Evolutionary conservation across 2,113 vertebrate genomes (phyloP).

Genomic region (Pterophyllum scalare): DNA sequence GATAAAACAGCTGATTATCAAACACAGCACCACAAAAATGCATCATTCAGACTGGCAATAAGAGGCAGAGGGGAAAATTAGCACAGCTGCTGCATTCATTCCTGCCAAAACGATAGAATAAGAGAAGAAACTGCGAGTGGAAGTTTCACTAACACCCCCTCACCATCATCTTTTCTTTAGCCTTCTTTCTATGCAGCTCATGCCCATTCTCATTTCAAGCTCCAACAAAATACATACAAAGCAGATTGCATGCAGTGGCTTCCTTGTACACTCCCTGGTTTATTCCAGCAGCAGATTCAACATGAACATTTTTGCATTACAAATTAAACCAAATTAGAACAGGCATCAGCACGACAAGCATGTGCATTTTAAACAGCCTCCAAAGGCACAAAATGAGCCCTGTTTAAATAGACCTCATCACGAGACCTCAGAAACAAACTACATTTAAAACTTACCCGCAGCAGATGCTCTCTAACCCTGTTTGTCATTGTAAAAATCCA

Average conservation of each 20-base stretch:
- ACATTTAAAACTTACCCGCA: constrained; percentile 80
- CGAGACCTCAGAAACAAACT: background rate
- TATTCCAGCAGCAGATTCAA: constrained; percentile 15
- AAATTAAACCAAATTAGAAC: constrained; percentile 55
- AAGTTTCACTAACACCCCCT: constrained; percentile 63
- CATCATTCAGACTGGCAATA: background rate
- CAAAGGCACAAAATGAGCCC: background rate
- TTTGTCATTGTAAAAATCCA: constrained; percentile 41
- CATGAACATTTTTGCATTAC: constrained; percentile 62
- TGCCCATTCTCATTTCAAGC: constrained; percentile 56
- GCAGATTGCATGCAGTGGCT: constrained; percentile 51
- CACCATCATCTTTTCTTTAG: constrained; percentile 58
- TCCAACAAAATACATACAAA: constrained; percentile 67
- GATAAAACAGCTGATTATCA: background rate
- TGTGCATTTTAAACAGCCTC: background rate
- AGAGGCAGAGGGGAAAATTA: background rate
- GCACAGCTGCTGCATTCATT: constrained; percentile 18
- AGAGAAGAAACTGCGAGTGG: constrained; percentile 49
- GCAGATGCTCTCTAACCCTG: constrained; percentile 46
- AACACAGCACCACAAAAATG: background rate
- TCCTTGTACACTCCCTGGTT: constrained; percentile 11
- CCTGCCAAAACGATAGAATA: constrained; percentile 37
- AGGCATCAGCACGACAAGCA: constrained; percentile 1
- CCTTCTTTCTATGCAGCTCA: constrained; percentile 71
- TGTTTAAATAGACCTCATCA: constrained; percentile 62